Evolutionary conservation across 1,140 invertebrate species (phyloP), one percentile per base, ranked within the genome.

Genomic region (Cylas formicarius): DNA sequence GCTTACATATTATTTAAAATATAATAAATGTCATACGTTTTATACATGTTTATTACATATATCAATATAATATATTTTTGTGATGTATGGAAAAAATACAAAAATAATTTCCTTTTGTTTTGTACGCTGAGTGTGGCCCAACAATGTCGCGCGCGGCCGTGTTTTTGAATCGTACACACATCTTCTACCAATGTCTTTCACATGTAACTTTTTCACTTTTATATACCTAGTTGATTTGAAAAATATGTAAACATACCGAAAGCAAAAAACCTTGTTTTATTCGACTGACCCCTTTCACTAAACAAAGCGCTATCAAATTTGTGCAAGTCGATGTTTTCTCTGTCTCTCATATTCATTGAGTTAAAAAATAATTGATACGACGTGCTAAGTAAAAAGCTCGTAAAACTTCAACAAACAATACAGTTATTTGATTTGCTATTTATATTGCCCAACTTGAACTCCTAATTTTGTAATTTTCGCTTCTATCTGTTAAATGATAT

Each of bases 171-270:
- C 41, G 39, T 43, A 57, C 56, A 52, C 60, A 60, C 60, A 32
- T 62, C 50, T 58, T 52, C 63, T 62, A 63, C 61, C 63, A 42
- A 62, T 23, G 60, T 65, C 63, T 63, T 63, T 65, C 61, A 63
- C 51, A 53, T 44, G 60, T 62, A 62, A 61, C 55, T 63, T 65
- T 65, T 65, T 56, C 60, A 65, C 63, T 63, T 63, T 65, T 65
- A 65, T 65, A 65, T 60, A n/a, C n/a, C n/a, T n/a, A 62, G 52
- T 62, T 60, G 57, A 57, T 61, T 58, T 58, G 47, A 60, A 65
- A 62, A 63, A 63, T 62, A 65, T 63, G 60, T 65, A 65, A 63
- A 65, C 61, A 61, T 65, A 50, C 58, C 59, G 58, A 62, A 61
- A 55, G 53, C 33, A 51, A 28, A 16, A 23, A 16, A 10, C 16